Evolutionary conservation across 2,797 vertebrate genomes (phyloP), one percentile per base, ranked within the genome.

Genomic region (Chloroceryle inda): DNA sequence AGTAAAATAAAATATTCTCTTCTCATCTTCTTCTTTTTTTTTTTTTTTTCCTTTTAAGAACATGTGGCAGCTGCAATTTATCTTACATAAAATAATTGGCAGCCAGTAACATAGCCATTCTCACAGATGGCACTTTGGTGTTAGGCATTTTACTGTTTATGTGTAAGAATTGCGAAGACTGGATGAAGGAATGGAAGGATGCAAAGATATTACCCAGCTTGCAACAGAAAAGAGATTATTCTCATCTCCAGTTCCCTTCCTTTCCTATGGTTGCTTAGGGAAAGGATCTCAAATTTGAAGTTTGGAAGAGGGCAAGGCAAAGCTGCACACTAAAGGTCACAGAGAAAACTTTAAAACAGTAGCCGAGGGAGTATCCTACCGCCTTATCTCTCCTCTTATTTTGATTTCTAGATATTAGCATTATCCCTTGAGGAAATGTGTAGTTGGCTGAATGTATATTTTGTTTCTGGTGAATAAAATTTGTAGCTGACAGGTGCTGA

Each of bases 91-190:
- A 91, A 71, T 91, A 92, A 88, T 68, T 88, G 81, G 42, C 89
- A 91, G 37, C 23, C 15, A 0, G 38, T 73, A 87, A 89, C 66
- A 71, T 5, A 88, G 29, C 56, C 29, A 1, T 37, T 10, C 38
- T 88, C 72, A 72, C 78, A 87, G 91, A 87, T 72, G 82, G 79
- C 78, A 85, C 9, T 85, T 88, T 45, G 64, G 61, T 85, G 56
- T 56, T 74, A 44, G 10, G 27, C 37, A 11, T 67, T 18, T 88
- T 76, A 50, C 33, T 77, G 40, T 63, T 77, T 61, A 26, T 68
- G 61, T 3, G 8, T 50, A 45, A 92, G 42, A 88, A 53, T n/a
- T 1, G 2, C 22, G 40, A 74, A 77, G 72, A 45, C 23, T 40
- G 33, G 38, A n/a, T 85, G 61, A 85, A 89, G 35, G 42, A 94